Evolutionary conservation across 2,888 invertebrate species (phyloP).

Genomic region (Furcula furcula): DNA sequence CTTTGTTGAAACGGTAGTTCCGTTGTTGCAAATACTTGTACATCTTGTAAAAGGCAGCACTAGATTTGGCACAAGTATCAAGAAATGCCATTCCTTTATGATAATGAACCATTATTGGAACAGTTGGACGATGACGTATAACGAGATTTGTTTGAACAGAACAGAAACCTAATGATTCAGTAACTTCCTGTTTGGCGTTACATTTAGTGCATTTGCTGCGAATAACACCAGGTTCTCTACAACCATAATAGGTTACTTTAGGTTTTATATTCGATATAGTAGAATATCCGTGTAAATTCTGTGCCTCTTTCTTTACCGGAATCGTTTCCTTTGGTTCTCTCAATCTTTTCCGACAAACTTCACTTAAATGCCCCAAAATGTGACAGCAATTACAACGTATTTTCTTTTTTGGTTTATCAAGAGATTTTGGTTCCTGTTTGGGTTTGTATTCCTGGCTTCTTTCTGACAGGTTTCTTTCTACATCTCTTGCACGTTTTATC

Average conservation of each 20-base stretch:
- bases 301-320: neutral
- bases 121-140: slow-evolving; percentile 5
- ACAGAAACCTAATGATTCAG: slow-evolving; percentile 4
- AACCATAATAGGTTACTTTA: slow-evolving; percentile 18
- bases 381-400: slow-evolving; percentile 6
- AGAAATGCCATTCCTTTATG: slow-evolving; percentile 7
- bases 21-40: neutral
- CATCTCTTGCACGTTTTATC: neutral
- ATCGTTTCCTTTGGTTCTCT: neutral
- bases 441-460: neutral
- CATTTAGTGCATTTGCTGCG: slow-evolving; percentile 15
- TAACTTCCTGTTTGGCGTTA: neutral
- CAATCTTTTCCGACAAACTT: slow-evolving; percentile 3
- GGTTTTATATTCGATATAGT: neutral
- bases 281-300: neutral
- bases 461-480: neutral
- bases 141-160: slow-evolving; percentile 3
- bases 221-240: slow-evolving; percentile 13
- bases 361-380: slow-evolving; percentile 3
- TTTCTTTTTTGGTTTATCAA: neutral
- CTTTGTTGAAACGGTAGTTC: slow-evolving; percentile 1
- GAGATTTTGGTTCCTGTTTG: neutral
- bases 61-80: slow-evolving; percentile 11
- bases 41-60: slow-evolving; percentile 6
- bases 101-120: slow-evolving; percentile 3